A percentile compares a stretch with the other conserved stretches of the same genome.
phyloP scores from a whole-genome alignment of 2,113 vertebrate species.

The Triplophysa rosa region DNA sequence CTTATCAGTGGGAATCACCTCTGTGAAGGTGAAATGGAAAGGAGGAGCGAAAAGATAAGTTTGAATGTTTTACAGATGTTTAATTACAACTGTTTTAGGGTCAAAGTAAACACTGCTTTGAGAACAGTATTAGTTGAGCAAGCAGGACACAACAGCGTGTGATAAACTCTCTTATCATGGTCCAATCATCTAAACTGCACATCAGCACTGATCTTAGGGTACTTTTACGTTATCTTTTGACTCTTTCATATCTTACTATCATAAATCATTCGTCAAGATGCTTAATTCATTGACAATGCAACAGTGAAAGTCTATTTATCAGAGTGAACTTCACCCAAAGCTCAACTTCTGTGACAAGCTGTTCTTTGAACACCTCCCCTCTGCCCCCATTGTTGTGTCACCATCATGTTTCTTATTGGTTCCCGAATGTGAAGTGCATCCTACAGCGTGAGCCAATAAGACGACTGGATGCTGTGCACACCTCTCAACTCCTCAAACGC shows the following conservation, averaged over 20 bases:
- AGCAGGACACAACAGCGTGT: not conserved
- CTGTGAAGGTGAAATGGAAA: slow-evolving; percentile 63
- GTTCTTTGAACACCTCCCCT: slow-evolving; percentile 26
- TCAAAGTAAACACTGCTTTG: not conserved
- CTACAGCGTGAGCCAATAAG: slow-evolving; percentile 60
- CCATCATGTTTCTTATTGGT: slow-evolving; percentile 56
- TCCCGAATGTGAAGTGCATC: not conserved
- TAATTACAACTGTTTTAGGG: not conserved
- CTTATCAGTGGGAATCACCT: slow-evolving; percentile 93
- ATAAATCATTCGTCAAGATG: not conserved
- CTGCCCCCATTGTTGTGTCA: slow-evolving; percentile 46
- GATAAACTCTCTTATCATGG: not conserved
- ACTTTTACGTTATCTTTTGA: not conserved
- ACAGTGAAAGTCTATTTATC: slow-evolving; percentile 51
- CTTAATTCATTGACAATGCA: slow-evolving; percentile 48
- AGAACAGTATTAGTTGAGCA: not conserved
- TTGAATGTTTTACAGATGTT: too few species aligned
- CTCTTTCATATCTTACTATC: not conserved
- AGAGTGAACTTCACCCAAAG: slow-evolving; percentile 65
- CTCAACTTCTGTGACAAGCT: slow-evolving; percentile 12
- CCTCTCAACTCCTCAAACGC: slow-evolving; percentile 48
- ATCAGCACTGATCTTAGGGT: not conserved
- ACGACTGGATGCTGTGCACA: slow-evolving; percentile 43
- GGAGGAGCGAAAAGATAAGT: not conserved
- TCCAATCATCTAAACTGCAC: not conserved